Percentiles rank a stretch among this genome's conserved stretches.
Conservation (phyloP, 2,797 vertebrate genomes). For the Gallirallus australis region DNA sequence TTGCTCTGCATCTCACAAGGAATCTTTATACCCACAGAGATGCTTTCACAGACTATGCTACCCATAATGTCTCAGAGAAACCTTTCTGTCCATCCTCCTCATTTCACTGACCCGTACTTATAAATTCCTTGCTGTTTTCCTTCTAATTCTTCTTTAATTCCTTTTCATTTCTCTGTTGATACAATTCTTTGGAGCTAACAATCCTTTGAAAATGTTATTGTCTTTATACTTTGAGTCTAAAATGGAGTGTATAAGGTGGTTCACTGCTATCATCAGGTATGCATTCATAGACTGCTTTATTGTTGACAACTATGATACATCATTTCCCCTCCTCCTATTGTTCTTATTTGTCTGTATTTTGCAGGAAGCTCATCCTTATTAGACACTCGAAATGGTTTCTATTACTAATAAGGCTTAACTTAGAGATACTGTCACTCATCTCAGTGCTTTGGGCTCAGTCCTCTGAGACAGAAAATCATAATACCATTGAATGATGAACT, state of each 20-base stretch:
- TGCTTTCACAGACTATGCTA: not conserved
- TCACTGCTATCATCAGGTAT: not conserved
- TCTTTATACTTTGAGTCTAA: not conserved
- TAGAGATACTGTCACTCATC: not conserved
- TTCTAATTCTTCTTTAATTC: not conserved
- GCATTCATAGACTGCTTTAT: not conserved
- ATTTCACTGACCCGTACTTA: not conserved
- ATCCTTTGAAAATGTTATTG: not conserved
- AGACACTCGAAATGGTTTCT: not conserved
- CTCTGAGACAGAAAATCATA: not conserved
- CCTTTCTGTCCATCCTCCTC: not conserved
- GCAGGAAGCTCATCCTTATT: not conserved
- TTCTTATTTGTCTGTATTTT: not conserved
- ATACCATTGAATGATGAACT: not conserved
- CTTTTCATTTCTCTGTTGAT: not conserved
- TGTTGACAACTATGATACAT: not conserved
- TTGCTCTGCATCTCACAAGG: not conserved
- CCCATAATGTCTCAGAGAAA: not conserved
- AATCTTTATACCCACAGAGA: not conserved
- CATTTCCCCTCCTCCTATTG: not conserved
- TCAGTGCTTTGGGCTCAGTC: not conserved
- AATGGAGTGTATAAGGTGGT: not conserved
- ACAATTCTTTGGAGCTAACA: not conserved
- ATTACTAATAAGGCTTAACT: not conserved
- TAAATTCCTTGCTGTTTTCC: not conserved